phyloP scores from a whole-genome alignment of 2,888 invertebrate species.

The Hypolimnas misippus region DNA sequence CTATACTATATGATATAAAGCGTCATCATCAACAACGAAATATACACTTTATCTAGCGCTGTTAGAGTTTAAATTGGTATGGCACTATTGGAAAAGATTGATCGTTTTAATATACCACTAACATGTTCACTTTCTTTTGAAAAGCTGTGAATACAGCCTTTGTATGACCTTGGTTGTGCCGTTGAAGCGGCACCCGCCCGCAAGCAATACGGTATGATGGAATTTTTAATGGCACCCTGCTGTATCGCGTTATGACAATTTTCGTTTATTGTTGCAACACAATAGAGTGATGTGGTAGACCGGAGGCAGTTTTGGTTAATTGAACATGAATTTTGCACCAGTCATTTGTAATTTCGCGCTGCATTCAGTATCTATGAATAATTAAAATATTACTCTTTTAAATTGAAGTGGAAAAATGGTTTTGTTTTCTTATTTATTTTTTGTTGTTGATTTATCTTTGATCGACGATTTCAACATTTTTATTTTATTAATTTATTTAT shows the following conservation, averaged over 20 bases:
- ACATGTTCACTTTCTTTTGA: slow-evolving; percentile 48
- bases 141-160: slow-evolving; percentile 60
- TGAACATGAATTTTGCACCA: slow-evolving; percentile 63
- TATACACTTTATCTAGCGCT: background rate
- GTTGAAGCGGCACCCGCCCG: slow-evolving; percentile 50
- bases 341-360: slow-evolving; percentile 25
- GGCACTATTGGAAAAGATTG: background rate
- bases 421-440: background rate
- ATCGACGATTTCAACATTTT: too few relatives aligned
- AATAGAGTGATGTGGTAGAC: slow-evolving; percentile 43
- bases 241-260: slow-evolving; percentile 65
- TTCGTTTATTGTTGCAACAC: slow-evolving; percentile 60
- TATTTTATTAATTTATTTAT: background rate
- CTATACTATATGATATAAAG: background rate
- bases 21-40: background rate
- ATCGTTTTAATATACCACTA: slow-evolving; percentile 32
- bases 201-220: slow-evolving; percentile 67
- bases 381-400: slow-evolving; percentile 15
- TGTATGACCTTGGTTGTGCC: slow-evolving; percentile 60
- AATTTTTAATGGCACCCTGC: slow-evolving; percentile 72
- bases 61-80: background rate
- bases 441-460: background rate
- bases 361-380: background rate
- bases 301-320: slow-evolving; percentile 47
- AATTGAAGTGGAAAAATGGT: background rate